Evolutionary conservation across 2,797 vertebrate species (phyloP).

Genomic region (Tenualosa thibaudeaui): DNA sequence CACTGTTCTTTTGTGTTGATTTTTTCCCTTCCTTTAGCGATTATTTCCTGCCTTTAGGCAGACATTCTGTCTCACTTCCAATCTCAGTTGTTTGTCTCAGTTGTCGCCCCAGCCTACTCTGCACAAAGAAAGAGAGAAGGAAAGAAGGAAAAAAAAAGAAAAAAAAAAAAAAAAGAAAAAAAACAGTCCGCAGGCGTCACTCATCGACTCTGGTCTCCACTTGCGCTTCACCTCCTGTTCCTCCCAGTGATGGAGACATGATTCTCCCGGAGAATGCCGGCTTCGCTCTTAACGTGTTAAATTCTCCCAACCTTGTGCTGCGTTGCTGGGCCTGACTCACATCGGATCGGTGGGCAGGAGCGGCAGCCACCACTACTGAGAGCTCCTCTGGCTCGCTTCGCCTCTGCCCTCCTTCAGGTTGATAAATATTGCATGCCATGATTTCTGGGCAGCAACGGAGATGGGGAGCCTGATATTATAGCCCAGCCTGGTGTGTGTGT

Average conservation of each 20-base stretch:
- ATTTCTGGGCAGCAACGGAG: conserved; percentile 35
- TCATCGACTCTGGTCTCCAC: background rate
- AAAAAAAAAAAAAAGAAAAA: background rate
- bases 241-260: background rate
- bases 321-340: background rate
- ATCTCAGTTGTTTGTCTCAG: conserved; percentile 1
- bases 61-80: background rate
- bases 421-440: conserved; percentile 41
- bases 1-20: background rate
- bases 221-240: background rate
- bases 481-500: conserved; percentile 13
- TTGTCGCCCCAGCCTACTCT: background rate
- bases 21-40: background rate
- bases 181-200: background rate
- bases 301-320: background rate
- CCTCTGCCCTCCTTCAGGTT: conserved; percentile 21
- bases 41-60: background rate
- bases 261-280: background rate
- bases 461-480: conserved; percentile 34
- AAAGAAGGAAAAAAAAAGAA: background rate
- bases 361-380: background rate
- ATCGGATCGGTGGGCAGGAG: background rate
- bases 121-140: background rate
- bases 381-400: conserved; percentile 21
- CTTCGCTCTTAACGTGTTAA: background rate